Evolutionary conservation across 2,113 vertebrate species (phyloP).

Genomic region (Chitala chitala): DNA sequence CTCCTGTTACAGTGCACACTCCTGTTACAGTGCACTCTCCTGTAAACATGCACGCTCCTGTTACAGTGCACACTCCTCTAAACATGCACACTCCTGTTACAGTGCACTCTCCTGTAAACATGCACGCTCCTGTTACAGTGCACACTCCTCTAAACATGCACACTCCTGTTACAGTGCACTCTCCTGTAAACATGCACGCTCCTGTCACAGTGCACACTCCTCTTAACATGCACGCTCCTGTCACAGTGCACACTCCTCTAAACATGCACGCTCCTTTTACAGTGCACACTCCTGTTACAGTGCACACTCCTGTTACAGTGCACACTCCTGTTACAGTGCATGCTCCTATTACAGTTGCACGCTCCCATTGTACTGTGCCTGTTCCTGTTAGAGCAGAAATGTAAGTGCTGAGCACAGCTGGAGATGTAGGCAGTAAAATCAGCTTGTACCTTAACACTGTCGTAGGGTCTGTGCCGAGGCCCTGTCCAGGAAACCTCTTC

Average conservation of each 20-base stretch:
- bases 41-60: no score
- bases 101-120: not conserved
- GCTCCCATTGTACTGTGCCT: no score
- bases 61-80: not conserved
- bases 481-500: no score
- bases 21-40: no score
- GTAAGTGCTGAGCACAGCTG: no score
- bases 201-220: not conserved
- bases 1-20: no score
- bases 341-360: no score
- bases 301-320: not conserved
- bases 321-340: not conserved
- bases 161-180: not conserved
- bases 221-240: not conserved
- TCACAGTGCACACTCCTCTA: not conserved
- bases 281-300: not conserved
- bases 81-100: not conserved
- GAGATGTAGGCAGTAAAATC: not conserved
- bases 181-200: not conserved
- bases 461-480: no score
- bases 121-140: not conserved
- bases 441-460: not conserved
- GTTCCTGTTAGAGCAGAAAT: no score
- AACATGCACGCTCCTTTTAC: not conserved
- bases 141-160: not conserved